phyloP scores from a whole-genome alignment of 1,140 invertebrate species.

The Notospermus geniculatus region DNA sequence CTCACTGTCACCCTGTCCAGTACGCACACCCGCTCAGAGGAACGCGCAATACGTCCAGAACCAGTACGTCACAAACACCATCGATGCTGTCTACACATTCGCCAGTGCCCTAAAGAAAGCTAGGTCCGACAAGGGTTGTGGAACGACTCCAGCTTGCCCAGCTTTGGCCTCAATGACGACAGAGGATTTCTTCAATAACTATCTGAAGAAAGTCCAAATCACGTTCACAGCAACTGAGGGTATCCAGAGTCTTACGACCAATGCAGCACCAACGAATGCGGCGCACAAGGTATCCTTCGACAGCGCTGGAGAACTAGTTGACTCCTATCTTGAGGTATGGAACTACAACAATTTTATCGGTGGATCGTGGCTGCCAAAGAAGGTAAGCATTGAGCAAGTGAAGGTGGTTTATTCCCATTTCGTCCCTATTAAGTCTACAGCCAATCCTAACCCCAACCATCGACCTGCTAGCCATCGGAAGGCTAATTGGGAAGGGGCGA shows the following conservation, averaged over 20 bases:
- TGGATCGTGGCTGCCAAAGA: slow-evolving; percentile 47
- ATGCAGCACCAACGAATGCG: too few species aligned
- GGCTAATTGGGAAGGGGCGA: background rate
- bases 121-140: slow-evolving; percentile 45
- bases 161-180: slow-evolving; percentile 39
- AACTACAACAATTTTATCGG: slow-evolving; percentile 33
- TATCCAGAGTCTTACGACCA: slow-evolving; percentile 44
- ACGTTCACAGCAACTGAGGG: slow-evolving; percentile 40
- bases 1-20: background rate
- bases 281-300: too few species aligned
- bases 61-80: slow-evolving; percentile 50
- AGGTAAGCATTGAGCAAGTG: slow-evolving; percentile 42
- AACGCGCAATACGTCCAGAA: slow-evolving; percentile 34
- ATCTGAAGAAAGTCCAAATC: slow-evolving; percentile 53
- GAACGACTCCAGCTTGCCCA: slow-evolving; percentile 41
- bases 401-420: slow-evolving; percentile 36
- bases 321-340: slow-evolving; percentile 38
- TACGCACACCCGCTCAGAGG: background rate
- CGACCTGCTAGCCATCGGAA: too few species aligned
- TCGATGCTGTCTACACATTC: slow-evolving; percentile 55
- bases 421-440: slow-evolving; percentile 29
- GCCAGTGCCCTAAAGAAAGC: slow-evolving; percentile 52
- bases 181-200: slow-evolving; percentile 49
- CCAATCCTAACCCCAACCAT: too few species aligned
- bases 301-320: too few species aligned